Evolutionary conservation across 2,888 invertebrate genomes (phyloP), one percentile per base, ranked within the genome.

Genomic region (Eupeodes latifasciatus): DNA sequence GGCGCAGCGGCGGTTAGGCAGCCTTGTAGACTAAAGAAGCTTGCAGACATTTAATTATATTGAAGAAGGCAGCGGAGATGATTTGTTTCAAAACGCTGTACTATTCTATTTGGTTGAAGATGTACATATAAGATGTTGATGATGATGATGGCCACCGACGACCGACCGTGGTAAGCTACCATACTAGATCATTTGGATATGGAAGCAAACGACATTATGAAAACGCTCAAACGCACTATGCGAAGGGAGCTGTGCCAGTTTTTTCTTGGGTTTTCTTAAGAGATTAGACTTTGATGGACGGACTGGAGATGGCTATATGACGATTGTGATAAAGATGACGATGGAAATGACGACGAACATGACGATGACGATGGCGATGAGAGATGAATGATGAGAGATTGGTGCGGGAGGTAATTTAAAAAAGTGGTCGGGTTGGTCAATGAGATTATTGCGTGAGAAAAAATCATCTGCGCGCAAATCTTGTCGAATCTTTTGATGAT

Each of bases 371-470:
- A 66, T 61, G 53, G 10, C 53, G 66, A 55, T 55, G 55, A 27
- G 55, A 16, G 36, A 40, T 64, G 77, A 67, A 51, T 36, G 69
- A 53, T 53, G 53, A 36, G 16, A 47, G 27, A 66, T 66, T 51
- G 75, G 62, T 40, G 82, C 57, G 74, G 82, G 75, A 40, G 75
- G 71, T 49, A 47, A 66, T 27, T 59, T 12, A 36, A 51, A 81
- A 78, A 88, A 84, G 87, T 77, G 77, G 76, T 77, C 59, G 59
- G 77, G 55, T 67, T 77, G 77, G 84, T 71, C 88, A 62, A 85
- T 85, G 85, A 51, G 88, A 53, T 85, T 81, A 88, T 88, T 84
- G 85, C 88, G 88, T 88, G 88, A 88, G 88, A 88, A 88, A 88
- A 88, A 85, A 81, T 88, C 85, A 88, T 88, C 81, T 81, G 71